These are phyloP conservation scores for Meloidogyne hapla DNA, from an alignment of 1,140 invertebrate species.

Conservation along the genomic window DNA sequence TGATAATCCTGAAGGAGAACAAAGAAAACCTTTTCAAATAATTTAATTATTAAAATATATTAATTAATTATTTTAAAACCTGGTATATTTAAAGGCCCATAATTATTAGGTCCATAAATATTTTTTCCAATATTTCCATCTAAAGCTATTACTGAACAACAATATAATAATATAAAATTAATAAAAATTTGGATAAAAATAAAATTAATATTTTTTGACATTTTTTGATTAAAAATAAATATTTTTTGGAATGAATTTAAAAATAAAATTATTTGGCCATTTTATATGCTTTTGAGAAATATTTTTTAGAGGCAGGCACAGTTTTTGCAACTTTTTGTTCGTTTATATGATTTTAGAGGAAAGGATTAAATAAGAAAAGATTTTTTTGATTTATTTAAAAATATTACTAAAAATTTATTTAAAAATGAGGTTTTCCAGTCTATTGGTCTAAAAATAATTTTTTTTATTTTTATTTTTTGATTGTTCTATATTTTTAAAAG, in stretches of 20 bases:
- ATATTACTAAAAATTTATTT: too few relatives aligned
- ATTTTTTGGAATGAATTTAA: neutral
- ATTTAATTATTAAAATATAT: too few relatives aligned
- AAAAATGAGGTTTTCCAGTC: too few relatives aligned
- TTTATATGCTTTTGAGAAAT: neutral
- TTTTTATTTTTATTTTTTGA: too few relatives aligned
- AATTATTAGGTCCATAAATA: neutral
- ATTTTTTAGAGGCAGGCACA: too few relatives aligned
- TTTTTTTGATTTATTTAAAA: too few relatives aligned
- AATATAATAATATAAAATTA: neutral
- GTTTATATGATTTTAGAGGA: too few relatives aligned
- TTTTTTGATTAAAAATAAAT: neutral
- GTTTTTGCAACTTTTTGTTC: too few relatives aligned
- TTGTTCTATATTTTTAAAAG: too few relatives aligned
- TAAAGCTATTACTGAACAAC: neutral
- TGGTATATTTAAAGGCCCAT: neutral
- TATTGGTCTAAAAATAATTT: too few relatives aligned
- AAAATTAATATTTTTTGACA: conserved; percentile 1
- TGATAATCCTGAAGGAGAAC: neutral
- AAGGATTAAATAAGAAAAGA: too few relatives aligned
- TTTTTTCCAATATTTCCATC: conserved; percentile 1
- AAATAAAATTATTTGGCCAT: neutral
- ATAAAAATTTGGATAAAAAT: neutral
- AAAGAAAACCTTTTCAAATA: conserved; percentile 1
- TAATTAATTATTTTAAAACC: too few relatives aligned